Conservation (phyloP, 2,113 vertebrate genomes). For the Herpetotheres cachinnans region DNA sequence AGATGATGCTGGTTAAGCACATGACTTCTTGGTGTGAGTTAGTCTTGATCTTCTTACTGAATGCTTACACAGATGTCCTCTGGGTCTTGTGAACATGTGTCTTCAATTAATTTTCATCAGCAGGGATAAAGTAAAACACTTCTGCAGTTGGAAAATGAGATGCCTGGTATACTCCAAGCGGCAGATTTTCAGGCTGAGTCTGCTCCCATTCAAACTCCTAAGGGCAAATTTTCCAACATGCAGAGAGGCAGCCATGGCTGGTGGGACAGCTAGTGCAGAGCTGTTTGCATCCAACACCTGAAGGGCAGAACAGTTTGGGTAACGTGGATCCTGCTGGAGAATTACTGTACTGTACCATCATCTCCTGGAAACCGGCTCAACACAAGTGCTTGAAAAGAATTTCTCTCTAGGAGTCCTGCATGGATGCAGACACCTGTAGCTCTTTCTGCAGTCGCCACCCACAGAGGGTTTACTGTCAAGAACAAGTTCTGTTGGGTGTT, state of each 20-base stretch:
- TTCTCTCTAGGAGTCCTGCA: not conserved
- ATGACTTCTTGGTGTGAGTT: constrained; percentile 10
- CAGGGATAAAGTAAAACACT: not conserved
- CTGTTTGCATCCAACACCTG: not conserved
- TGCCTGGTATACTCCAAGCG: not conserved
- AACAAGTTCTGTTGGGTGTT: not conserved
- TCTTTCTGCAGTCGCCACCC: not conserved
- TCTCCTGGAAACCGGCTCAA: not conserved
- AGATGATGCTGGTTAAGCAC: constrained; percentile 37
- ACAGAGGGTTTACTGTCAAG: not conserved
- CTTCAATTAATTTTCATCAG: constrained; percentile 42
- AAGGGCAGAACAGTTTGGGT: not conserved
- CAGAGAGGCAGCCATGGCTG: not conserved
- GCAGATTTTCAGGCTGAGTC: not conserved
- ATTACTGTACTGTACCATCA: not conserved
- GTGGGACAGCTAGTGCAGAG: not conserved
- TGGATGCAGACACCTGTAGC: not conserved
- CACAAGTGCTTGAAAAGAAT: not conserved
- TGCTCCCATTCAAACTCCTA: not conserved
- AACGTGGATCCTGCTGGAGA: not conserved
- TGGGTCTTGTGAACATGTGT: constrained; percentile 23
- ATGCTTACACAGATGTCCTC: constrained; percentile 21
- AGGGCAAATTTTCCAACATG: not conserved
- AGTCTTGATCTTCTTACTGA: constrained; percentile 47
- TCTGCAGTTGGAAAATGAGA: constrained; percentile 29